Base-by-base conservation (phyloP, 1,140 invertebrate genomes). In the Drosophila jambulina region DNA sequence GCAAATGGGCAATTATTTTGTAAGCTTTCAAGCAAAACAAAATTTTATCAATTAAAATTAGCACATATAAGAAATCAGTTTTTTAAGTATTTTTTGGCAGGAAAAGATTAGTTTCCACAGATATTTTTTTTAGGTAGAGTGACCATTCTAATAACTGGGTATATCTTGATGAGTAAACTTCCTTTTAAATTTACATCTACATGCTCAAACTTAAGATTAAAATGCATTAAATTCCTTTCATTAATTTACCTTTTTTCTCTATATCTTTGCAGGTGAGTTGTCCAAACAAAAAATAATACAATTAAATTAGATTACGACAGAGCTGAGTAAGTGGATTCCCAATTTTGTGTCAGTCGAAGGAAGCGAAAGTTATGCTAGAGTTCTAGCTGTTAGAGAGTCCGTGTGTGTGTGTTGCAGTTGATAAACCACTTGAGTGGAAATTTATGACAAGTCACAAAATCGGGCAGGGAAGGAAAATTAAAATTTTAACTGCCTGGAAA, bases 181-280 rank as follows among this genome's bases (percentile, higher is more conserved):
- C 8, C 29, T 29, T 29, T 29, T 29, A 7, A 29, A 29, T 29
- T 29, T 7, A 7, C 27, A 36, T 36, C 17, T 38, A 38, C 15
- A 2, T 38, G 15, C 9, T 38, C 8, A 38, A 38, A 17, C 15
- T 42, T 19, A n/a, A 42, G 40, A 4, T 42, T 42, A 10, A 42
- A 42, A 42, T 42, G 1, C 4, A 42, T 19, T 42, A n/a, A n/a
- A 42, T n/a, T 42, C 40, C 40, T 42, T 19, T 42, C 8, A 3
- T 42, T 42, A 19, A 42, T 19, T 42, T 19, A 19, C 2, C 9
- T 19, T 10, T 42, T 51, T 60, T 65, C 25, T 71, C 29, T 82
- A 36, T 85, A 51, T 85, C 68, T 49, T 85, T 85, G 29, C 78
- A 85, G 82, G 82, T 85, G 79, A 85, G 82, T 85, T 59, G 67